These are phyloP conservation scores for Oncopeltus fasciatus DNA, from an alignment of 1,140 invertebrate species.

Conservation along the genomic window DNA sequence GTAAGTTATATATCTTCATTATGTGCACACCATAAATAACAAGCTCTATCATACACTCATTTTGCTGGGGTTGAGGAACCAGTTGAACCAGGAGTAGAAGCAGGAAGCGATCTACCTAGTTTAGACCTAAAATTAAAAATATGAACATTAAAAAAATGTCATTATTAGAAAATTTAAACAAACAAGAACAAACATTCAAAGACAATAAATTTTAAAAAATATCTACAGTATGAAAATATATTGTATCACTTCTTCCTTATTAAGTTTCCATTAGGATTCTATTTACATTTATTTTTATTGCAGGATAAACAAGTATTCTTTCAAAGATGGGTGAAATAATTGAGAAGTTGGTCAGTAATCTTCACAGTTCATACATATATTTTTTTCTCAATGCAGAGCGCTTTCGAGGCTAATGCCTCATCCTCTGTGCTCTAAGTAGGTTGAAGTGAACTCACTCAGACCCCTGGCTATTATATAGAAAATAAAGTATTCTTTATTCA, in stretches of 20 bases:
- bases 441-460: no score
- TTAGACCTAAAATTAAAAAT: constrained; percentile 7
- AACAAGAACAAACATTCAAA: not conserved
- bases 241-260: no score
- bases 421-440: no score
- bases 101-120: constrained; percentile 6
- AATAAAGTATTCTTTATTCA: no score
- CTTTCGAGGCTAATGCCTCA: no score
- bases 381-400: no score
- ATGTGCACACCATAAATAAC: not conserved
- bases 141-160: not conserved
- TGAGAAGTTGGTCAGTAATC: no score
- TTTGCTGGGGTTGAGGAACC: constrained; percentile 9
- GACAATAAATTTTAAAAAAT: not conserved
- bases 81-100: not conserved
- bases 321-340: no score
- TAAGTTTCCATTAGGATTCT: not conserved
- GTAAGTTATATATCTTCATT: not conserved
- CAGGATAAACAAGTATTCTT: no score
- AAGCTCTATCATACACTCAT: not conserved
- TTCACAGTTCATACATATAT: no score
- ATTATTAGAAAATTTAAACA: not conserved
- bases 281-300: not conserved
- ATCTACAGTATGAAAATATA: not conserved
- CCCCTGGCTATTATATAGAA: no score